Conservation (phyloP, 2,113 vertebrate genomes). For the Synchiropus splendidus region DNA sequence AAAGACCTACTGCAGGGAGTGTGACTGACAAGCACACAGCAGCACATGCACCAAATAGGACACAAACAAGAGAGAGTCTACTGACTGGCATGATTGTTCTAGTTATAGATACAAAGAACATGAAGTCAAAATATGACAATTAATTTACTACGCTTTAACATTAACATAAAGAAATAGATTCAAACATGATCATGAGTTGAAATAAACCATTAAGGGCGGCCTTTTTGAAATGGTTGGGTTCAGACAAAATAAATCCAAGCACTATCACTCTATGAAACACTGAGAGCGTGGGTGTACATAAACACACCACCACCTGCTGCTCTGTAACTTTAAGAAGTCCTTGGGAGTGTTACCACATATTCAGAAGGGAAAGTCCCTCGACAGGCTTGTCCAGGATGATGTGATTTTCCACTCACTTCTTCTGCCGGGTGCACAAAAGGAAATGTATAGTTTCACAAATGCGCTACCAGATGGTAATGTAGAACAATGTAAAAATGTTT, state of each 20-base stretch:
- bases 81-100: slow-evolving; percentile 42
- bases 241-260: slow-evolving; percentile 15
- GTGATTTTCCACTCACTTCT: slow-evolving; percentile 48
- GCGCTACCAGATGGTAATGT: too few species aligned
- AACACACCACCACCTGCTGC: slow-evolving; percentile 11
- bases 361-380: slow-evolving; percentile 55
- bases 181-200: slow-evolving; percentile 21
- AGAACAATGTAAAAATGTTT: too few species aligned
- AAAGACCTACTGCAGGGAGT: slow-evolving; percentile 54
- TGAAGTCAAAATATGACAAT: too few species aligned
- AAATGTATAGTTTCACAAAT: slow-evolving; percentile 6
- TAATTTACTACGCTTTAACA: too few species aligned
- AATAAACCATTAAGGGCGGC: too few species aligned
- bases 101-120: too few species aligned
- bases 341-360: slow-evolving; percentile 44
- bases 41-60: slow-evolving; percentile 7
- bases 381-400: slow-evolving; percentile 39
- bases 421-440: slow-evolving; percentile 4
- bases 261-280: slow-evolving; percentile 5
- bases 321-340: slow-evolving; percentile 46
- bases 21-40: slow-evolving; percentile 36
- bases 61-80: slow-evolving; percentile 32
- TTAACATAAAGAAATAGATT: slow-evolving; percentile 34
- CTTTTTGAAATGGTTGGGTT: neutral
- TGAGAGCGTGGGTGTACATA: slow-evolving; percentile 7